Conservation (phyloP, 2,113 vertebrate species). For the Lathamus discolor region DNA sequence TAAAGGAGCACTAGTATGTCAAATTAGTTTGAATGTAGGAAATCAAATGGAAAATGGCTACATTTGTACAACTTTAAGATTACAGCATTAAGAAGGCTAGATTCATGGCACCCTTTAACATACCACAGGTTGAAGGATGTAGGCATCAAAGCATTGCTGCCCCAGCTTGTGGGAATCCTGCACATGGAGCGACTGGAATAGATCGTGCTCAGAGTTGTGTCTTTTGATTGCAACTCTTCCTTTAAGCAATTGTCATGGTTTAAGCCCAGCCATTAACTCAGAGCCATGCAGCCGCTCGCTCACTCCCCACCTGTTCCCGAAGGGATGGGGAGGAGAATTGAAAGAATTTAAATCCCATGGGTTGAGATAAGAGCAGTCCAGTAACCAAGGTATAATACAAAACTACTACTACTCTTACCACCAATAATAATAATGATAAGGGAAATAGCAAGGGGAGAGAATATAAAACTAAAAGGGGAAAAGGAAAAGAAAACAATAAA, state of each 20-base stretch:
- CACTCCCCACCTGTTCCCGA: too few species aligned
- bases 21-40: background rate
- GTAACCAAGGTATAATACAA: background rate
- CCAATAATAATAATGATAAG: background rate
- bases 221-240: background rate
- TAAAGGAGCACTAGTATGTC: background rate
- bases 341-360: background rate
- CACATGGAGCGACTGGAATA: background rate
- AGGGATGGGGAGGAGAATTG: background rate
- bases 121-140: background rate
- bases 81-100: background rate
- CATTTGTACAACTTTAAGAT: background rate
- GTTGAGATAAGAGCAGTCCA: background rate
- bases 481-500: background rate
- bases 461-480: background rate
- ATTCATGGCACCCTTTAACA: background rate
- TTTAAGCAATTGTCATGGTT: background rate
- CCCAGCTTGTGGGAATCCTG: background rate
- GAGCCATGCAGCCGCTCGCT: background rate
- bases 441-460: background rate
- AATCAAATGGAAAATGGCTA: background rate
- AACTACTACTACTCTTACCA: background rate
- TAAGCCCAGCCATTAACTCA: background rate
- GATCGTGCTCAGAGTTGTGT: background rate
- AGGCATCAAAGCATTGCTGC: background rate